A percentile compares a stretch with the other conserved stretches of the same genome.
phyloP scores from a whole-genome alignment of 2,888 invertebrate genomes.

The Prostheceraeus crozeri region DNA sequence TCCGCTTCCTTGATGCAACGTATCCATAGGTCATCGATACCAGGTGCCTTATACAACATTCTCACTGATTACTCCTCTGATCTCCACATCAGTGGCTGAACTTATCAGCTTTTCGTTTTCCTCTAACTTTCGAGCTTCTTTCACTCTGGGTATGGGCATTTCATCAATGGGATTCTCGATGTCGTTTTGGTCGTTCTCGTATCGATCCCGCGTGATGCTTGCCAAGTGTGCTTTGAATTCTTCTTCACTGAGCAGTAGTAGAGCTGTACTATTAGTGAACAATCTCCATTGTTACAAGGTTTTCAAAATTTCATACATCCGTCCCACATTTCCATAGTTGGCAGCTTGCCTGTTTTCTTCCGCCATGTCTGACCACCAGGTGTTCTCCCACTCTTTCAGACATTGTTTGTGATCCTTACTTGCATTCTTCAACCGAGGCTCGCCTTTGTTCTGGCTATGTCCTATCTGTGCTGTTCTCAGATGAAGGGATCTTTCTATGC shows the following conservation, averaged over 20 bases:
- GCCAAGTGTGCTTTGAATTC: constrained; percentile 6
- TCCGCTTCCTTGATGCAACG: not conserved
- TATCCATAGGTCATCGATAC: not conserved
- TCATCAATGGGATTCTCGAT: not conserved
- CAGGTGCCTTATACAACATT: not conserved
- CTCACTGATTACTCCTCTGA: not conserved
- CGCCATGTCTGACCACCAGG: no score
- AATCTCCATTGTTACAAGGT: no score
- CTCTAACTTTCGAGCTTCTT: not conserved
- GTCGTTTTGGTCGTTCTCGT: not conserved
- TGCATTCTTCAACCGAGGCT: no score
- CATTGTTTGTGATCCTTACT: no score
- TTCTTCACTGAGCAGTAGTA: not conserved
- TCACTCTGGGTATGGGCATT: not conserved
- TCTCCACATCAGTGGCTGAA: not conserved
- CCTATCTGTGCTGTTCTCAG: no score
- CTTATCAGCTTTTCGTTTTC: not conserved
- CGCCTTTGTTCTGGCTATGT: no score
- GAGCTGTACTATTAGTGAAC: not conserved
- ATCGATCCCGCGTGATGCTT: not conserved
- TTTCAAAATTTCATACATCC: no score
- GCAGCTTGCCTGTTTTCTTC: no score
- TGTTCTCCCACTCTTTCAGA: no score
- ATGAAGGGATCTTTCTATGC: no score
- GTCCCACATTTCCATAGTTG: no score